Evolutionary conservation across 2,113 vertebrate species (phyloP), one percentile per base, ranked within the genome.

Genomic region (Eulemur rufifrons): DNA sequence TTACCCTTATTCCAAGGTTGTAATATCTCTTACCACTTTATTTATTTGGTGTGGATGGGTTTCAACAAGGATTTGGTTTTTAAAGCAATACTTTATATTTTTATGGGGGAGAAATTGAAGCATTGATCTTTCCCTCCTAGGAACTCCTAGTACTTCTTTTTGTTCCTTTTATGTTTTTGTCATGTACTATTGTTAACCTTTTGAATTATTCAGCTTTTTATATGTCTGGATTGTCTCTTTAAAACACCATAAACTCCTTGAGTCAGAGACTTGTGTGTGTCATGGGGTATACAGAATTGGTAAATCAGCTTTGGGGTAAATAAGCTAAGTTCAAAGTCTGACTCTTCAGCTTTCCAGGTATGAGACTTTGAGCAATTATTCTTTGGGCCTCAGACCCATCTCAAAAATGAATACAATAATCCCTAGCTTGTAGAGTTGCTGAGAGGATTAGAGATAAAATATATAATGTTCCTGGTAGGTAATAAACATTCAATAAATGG

Each of bases 41-140:
- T 86, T 81, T 87, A 78, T 71, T 96, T 93, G 76, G 61, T 73
- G 34, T 95, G 77, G 64, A 80, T 90, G 47, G 68, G 39, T 97
- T 97, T 96, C 88, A 94, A 90, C 74, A 94, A 94, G 77, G 77
- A 93, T 74, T 97, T 95, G 71, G 21, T 87, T 94, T 95, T 91
- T 59, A 78, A 84, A 87, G 45, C 83, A 90, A 89, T 96, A 85
- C 42, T 93, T 37, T 80, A 0, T 94, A 29, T 93, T 94, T 96
- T 97, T 90, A 86, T 77, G 21, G 37, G 37, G 52, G 64, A 89
- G 64, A 87, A 87, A 66, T 50, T 10, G 59, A 94, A 94, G 59
- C 18, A 25, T 83, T 64, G 21, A 64, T 95, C 63, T 80, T n/a
- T 80, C 56, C 34, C 25, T 96, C 54, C 34, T 92, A 73, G 63